phyloP scores from a whole-genome alignment of 2,888 invertebrate species.

The Panorpa germanica region DNA sequence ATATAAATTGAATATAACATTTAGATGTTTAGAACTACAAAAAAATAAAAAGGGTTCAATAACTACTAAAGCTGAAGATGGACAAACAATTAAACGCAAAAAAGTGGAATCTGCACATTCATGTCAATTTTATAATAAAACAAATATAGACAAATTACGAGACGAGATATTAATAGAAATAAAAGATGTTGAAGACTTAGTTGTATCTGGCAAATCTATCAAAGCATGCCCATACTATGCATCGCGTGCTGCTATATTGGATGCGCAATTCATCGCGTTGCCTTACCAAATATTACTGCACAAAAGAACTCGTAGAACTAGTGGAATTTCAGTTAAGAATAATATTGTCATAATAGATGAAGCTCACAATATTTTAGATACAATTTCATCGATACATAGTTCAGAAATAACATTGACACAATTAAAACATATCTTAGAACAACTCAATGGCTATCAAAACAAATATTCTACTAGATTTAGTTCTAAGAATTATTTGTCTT shows the following conservation, averaged over 20 bases:
- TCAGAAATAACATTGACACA: constrained; percentile 50
- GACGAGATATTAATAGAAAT: constrained; percentile 48
- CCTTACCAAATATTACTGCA: constrained; percentile 70
- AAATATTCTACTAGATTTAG: constrained; percentile 56
- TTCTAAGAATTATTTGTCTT: constrained; percentile 55
- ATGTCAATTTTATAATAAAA: constrained; percentile 50
- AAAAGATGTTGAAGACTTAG: constrained; percentile 76
- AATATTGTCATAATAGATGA: constrained; percentile 85
- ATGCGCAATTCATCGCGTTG: constrained; percentile 63
- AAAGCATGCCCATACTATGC: constrained; percentile 92
- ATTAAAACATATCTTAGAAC: constrained; percentile 39
- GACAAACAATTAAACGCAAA: constrained; percentile 41
- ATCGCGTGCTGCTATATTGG: constrained; percentile 56
- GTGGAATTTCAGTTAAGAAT: constrained; percentile 40
- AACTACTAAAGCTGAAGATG: constrained; percentile 34
- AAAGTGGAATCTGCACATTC: constrained; percentile 28
- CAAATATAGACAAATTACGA: constrained; percentile 38
- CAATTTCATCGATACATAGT: constrained; percentile 73
- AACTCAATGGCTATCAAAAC: constrained; percentile 49
- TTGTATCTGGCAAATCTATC: constrained; percentile 40
- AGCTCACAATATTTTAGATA: constrained; percentile 88
- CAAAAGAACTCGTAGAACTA: constrained; percentile 51
- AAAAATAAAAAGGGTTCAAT: constrained; percentile 36
- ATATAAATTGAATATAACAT: background rate
- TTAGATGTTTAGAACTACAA: constrained; percentile 63